These are phyloP conservation scores for Falco rusticolus DNA, from an alignment of 2,797 vertebrate genomes.

Conservation along the genomic window DNA sequence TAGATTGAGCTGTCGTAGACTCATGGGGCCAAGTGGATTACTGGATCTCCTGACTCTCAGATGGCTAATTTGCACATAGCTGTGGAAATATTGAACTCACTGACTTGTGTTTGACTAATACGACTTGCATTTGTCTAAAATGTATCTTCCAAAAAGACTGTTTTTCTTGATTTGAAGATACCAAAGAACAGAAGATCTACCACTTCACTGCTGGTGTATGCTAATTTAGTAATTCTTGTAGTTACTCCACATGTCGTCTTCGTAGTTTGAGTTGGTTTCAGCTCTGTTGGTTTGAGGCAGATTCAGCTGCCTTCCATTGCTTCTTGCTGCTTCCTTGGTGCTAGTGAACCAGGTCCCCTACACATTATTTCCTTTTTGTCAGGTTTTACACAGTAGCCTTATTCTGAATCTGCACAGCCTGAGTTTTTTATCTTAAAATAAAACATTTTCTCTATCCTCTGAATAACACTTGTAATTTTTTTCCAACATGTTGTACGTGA, in stretches of 20 bases:
- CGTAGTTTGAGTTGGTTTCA: neutral
- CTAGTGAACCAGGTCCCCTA: neutral
- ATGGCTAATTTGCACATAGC: neutral
- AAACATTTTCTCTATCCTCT: neutral
- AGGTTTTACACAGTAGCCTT: neutral
- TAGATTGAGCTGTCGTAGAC: neutral
- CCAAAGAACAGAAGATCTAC: neutral
- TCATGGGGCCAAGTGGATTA: neutral
- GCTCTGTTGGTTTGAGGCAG: neutral
- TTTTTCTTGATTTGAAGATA: neutral
- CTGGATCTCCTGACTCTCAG: neutral
- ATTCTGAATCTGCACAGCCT: no score
- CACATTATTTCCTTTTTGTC: neutral
- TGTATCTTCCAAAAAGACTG: neutral
- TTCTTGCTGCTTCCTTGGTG: neutral
- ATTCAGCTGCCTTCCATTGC: neutral
- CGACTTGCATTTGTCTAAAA: neutral
- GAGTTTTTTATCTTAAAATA: neutral
- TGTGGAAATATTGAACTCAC: neutral
- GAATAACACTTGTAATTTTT: neutral
- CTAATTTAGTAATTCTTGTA: neutral
- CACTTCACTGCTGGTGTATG: neutral
- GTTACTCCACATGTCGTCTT: neutral
- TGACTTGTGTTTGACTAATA: neutral
- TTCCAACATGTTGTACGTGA: neutral